phyloP scores from a whole-genome alignment of 2,797 vertebrate genomes.

The Chrosomus eos region DNA sequence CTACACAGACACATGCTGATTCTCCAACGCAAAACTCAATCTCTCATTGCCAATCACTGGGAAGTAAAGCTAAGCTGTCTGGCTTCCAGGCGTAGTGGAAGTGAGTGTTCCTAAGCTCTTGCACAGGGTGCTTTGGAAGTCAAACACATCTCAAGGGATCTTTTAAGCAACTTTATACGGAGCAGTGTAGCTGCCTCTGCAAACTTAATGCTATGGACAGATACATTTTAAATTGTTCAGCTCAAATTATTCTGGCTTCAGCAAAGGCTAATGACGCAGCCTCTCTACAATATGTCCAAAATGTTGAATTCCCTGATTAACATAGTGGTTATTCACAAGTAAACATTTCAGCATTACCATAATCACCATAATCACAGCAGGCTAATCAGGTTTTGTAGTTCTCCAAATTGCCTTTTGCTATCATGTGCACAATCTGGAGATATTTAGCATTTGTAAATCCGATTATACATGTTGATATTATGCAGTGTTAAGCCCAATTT shows the following conservation, averaged over 20 bases:
- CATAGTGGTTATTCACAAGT: slow-evolving; percentile 21
- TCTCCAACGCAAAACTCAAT: slow-evolving; percentile 17
- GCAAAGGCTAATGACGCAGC: slow-evolving; percentile 4
- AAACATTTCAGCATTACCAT: slow-evolving; percentile 38
- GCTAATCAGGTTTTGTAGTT: slow-evolving; percentile 44
- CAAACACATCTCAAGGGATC: slow-evolving; percentile 30
- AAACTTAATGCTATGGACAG: slow-evolving; percentile 45
- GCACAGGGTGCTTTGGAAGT: slow-evolving; percentile 19
- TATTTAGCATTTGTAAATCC: slow-evolving; percentile 35
- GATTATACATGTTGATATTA: slow-evolving; percentile 5
- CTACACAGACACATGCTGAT: slow-evolving; percentile 4
- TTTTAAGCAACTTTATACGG: slow-evolving; percentile 48
- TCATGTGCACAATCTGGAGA: slow-evolving; percentile 26
- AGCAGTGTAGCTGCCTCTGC: slow-evolving; percentile 37
- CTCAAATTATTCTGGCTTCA: slow-evolving; percentile 15
- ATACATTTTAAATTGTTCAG: slow-evolving; percentile 30
- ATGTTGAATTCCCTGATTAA: slow-evolving; percentile 36
- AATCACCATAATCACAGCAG: slow-evolving; percentile 51
- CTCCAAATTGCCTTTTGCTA: slow-evolving; percentile 37
- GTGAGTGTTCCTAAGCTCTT: slow-evolving; percentile 5
- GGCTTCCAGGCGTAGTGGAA: background rate
- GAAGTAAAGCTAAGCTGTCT: background rate
- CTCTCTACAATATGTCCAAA: slow-evolving; percentile 16
- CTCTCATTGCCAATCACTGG: background rate
- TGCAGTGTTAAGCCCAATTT: background rate